Conservation (phyloP, 2,888 invertebrate species). For the Ceramica pisi region DNA sequence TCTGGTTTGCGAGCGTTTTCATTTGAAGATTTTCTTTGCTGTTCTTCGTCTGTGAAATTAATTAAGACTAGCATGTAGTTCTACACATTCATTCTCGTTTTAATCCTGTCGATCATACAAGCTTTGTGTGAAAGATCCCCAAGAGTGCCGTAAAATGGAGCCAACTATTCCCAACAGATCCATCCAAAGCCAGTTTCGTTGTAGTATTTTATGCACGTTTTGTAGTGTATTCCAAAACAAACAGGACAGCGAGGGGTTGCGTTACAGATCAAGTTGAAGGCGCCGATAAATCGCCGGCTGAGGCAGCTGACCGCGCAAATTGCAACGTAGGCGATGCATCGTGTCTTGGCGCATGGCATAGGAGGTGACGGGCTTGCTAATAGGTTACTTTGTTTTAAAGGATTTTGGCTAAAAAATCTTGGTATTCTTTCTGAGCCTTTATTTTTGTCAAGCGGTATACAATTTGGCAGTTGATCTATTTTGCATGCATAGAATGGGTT, state of each 20-base stretch:
- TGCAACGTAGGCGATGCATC: slow-evolving; percentile 70
- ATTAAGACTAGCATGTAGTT: background rate
- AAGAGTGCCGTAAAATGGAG: background rate
- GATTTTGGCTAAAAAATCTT: background rate
- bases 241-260: slow-evolving; percentile 47
- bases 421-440: background rate
- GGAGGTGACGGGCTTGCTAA: background rate
- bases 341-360: slow-evolving; percentile 22
- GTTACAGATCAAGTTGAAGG: slow-evolving; percentile 77
- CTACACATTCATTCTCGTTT: background rate
- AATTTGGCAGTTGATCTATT: background rate
- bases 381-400: background rate
- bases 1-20: background rate
- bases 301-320: slow-evolving; percentile 72
- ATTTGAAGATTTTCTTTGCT: background rate
- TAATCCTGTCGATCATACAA: background rate
- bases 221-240: slow-evolving; percentile 48
- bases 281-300: slow-evolving; percentile 73
- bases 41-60: background rate
- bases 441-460: background rate
- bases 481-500: no score
- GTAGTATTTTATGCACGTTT: slow-evolving; percentile 5
- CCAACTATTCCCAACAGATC: background rate
- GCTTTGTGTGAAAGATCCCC: background rate
- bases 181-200: background rate